These are phyloP conservation scores for Argopecten irradians DNA, from an alignment of 1,140 invertebrate genomes.

Conservation along the genomic window DNA sequence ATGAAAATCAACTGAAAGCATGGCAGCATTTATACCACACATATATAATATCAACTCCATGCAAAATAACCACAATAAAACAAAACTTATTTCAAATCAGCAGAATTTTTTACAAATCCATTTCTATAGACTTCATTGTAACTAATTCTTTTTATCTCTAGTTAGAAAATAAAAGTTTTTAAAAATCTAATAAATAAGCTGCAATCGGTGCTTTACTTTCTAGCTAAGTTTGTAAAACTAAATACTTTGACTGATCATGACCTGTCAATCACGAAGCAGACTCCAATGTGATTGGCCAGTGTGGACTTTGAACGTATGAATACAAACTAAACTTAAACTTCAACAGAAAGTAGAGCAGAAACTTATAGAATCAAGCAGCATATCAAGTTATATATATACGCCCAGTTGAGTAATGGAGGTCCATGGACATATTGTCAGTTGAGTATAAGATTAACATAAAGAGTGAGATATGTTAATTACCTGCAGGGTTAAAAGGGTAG, in stretches of 20 bases:
- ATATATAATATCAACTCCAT: neutral
- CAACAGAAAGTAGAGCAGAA: neutral
- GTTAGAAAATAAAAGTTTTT: neutral
- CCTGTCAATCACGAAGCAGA: neutral
- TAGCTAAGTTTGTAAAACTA: slow-evolving; percentile 14
- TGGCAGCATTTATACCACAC: neutral
- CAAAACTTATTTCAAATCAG: neutral
- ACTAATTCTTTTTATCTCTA: neutral
- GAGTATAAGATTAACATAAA: neutral
- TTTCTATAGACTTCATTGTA: neutral
- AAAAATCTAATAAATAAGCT: neutral
- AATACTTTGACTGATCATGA: neutral
- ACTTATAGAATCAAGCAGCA: slow-evolving; percentile 15
- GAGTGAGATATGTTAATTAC: slow-evolving; percentile 55
- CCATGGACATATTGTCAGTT: neutral
- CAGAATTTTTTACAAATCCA: neutral
- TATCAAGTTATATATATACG: neutral
- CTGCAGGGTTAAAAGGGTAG: slow-evolving; percentile 97
- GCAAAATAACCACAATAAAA: neutral
- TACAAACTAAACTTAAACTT: slow-evolving; percentile 6
- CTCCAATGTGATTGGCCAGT: neutral
- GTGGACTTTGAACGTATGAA: neutral
- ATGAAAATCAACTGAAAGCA: neutral
- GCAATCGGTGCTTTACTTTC: slow-evolving; percentile 15
- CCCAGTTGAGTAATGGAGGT: neutral